Percentiles rank a stretch among this genome's conserved stretches.
Evolutionary conservation across 2,113 vertebrate genomes (phyloP).

Genomic region (Trichomycterus rosablanca): DNA sequence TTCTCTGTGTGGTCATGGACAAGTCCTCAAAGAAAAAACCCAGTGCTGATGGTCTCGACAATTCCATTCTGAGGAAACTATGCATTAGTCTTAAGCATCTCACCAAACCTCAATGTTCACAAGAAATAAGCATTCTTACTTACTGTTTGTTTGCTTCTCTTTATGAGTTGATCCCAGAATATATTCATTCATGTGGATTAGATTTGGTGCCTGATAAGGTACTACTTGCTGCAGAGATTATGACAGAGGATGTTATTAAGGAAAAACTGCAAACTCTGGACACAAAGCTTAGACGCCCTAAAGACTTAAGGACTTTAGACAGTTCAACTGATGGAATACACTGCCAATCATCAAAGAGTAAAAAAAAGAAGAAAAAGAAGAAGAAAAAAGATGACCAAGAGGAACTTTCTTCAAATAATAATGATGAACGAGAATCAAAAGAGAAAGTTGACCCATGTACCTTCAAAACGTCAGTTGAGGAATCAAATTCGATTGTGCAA

Average conservation of each 20-base stretch:
- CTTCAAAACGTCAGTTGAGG: not conserved
- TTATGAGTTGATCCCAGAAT: not conserved
- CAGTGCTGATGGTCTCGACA: slow-evolving; percentile 23
- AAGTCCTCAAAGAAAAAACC: slow-evolving; percentile 41
- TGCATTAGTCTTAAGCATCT: slow-evolving; percentile 42
- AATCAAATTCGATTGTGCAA: slow-evolving; percentile 24
- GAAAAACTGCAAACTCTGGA: slow-evolving; percentile 36
- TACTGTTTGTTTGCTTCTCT: slow-evolving; percentile 33
- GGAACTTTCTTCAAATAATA: not conserved
- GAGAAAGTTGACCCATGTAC: not conserved
- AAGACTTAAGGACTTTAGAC: not conserved
- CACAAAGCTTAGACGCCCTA: slow-evolving; percentile 7
- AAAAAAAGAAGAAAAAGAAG: slow-evolving; percentile 47
- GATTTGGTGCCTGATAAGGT: slow-evolving; percentile 48
- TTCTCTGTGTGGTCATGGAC: slow-evolving; percentile 48
- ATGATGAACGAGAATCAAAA: not conserved
- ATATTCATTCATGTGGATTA: slow-evolving; percentile 39
- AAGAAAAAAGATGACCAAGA: slow-evolving; percentile 30
- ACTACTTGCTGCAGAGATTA: slow-evolving; percentile 37
- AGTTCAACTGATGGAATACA: not conserved
- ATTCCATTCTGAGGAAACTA: slow-evolving; percentile 24
- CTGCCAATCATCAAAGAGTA: not conserved
- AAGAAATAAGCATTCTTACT: not conserved
- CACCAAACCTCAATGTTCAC: not conserved
- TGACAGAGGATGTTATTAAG: slow-evolving; percentile 46